Evolutionary conservation across 2,888 invertebrate genomes (phyloP), one percentile per base, ranked within the genome.

Genomic region (Ophioninae sp.): DNA sequence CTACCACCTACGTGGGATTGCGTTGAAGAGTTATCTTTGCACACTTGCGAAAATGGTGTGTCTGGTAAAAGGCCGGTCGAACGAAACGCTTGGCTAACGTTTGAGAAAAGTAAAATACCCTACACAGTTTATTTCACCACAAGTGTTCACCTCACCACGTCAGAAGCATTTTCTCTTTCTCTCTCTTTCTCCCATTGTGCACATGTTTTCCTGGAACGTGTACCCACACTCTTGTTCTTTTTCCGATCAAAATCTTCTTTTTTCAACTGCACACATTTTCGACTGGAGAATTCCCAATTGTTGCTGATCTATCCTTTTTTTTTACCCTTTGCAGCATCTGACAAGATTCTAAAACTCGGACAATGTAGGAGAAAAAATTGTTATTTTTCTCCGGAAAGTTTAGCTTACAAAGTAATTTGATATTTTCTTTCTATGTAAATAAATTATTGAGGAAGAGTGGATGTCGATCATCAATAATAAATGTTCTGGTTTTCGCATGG

Each of bases 121-220:
- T 89, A 90, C 91, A 91, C 91, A 91, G 89, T 91, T 91, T 91
- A 92, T 91, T 91, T 89, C 88, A 87, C 87, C 88, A 82, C 85
- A 81, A 87, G 82, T 83, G 88, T 86, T 89, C 82, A 86, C 79
- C 86, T 87, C 88, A 90, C 87, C 79, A 59, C 72, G 44, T 67
- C 50, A 57, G 41, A 21, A 74, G 67, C 82, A 81, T 84, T 85
- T 82, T 79, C 81, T 76, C 79, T 82, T 74, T 75, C 78, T 62
- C 8, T 87, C 85, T 84, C 86, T 83, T 79, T 83, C 88, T 89
- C 91, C 90, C 90, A 91, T 89, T 86, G 79, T 30, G 88, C 79
- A 72, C 86, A 85, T 76, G 88, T 89, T 89, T 87, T 81, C 84
- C 80, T 62, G 62, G 50, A 69, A 59, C 77, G 56, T 57, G 23